These are phyloP conservation scores for Tetranychus piercei DNA, from an alignment of 2,888 invertebrate genomes.

Conservation along the genomic window DNA sequence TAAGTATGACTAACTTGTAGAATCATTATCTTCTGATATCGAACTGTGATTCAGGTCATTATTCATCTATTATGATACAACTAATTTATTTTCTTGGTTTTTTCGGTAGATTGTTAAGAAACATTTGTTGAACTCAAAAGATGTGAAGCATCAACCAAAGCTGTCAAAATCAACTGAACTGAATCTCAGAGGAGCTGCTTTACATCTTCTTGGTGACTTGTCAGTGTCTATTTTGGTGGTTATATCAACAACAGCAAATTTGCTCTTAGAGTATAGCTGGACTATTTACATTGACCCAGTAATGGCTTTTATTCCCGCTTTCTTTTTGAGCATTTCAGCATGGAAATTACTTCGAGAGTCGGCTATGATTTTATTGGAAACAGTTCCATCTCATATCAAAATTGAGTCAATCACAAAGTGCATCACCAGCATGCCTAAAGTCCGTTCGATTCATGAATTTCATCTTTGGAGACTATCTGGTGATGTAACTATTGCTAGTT, in stretches of 20 bases:
- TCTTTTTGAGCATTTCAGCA: conserved; percentile 64
- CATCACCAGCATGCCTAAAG: conserved; percentile 64
- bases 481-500: conserved; percentile 88
- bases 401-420: conserved; percentile 76
- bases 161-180: not conserved
- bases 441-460: conserved; percentile 84
- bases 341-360: conserved; percentile 62
- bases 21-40: no score
- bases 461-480: conserved; percentile 95
- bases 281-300: conserved; percentile 78
- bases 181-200: conserved; percentile 96
- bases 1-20: no score
- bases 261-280: conserved; percentile 53
- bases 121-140: no score
- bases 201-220: conserved; percentile 90
- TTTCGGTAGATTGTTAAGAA: no score
- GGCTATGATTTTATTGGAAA: conserved; percentile 79
- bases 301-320: conserved; percentile 63
- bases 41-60: no score
- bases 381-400: conserved; percentile 84
- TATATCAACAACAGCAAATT: conserved; percentile 51
- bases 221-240: conserved; percentile 81
- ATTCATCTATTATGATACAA: no score
- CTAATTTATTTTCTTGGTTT: no score
- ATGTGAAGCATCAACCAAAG: no score